Percentiles rank a stretch among this genome's conserved stretches.
phyloP scores from a whole-genome alignment of 2,797 vertebrate species.

The Oreochromis grahami region DNA sequence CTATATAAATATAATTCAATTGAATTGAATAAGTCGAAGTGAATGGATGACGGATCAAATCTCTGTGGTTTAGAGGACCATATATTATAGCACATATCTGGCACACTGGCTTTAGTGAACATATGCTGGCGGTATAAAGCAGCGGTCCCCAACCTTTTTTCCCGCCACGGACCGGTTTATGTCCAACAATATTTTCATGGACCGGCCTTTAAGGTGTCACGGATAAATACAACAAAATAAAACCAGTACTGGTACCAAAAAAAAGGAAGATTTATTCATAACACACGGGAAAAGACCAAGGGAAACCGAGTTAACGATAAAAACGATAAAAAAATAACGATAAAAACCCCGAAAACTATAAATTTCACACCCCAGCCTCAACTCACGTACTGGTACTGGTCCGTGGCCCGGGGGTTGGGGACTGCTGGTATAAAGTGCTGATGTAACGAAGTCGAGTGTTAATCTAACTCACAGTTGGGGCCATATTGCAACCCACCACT shows the following conservation, averaged over 20 bases:
- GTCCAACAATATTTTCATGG: too few relatives aligned
- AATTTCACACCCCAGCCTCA: neutral
- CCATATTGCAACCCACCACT: neutral
- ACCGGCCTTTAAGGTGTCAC: too few relatives aligned
- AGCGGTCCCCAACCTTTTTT: too few relatives aligned
- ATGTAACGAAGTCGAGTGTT: neutral
- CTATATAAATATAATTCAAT: too few relatives aligned
- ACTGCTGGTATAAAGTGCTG: neutral
- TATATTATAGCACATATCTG: too few relatives aligned
- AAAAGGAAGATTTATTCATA: neutral
- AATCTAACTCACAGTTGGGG: neutral
- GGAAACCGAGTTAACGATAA: neutral
- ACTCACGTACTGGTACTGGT: fast-evolving
- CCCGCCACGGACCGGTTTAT: too few relatives aligned
- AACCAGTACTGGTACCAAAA: fast-evolving
- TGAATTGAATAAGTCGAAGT: too few relatives aligned
- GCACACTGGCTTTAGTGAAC: too few relatives aligned
- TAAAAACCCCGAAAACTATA: fast-evolving
- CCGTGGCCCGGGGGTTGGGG: fast-evolving
- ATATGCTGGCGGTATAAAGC: too few relatives aligned
- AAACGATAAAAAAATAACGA: fast-evolving
- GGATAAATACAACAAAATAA: neutral
- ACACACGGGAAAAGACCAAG: neutral
- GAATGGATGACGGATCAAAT: too few relatives aligned
- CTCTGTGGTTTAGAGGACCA: too few relatives aligned